Conservation (phyloP, 2,797 vertebrate genomes). For the Distichodus sexfasciatus region DNA sequence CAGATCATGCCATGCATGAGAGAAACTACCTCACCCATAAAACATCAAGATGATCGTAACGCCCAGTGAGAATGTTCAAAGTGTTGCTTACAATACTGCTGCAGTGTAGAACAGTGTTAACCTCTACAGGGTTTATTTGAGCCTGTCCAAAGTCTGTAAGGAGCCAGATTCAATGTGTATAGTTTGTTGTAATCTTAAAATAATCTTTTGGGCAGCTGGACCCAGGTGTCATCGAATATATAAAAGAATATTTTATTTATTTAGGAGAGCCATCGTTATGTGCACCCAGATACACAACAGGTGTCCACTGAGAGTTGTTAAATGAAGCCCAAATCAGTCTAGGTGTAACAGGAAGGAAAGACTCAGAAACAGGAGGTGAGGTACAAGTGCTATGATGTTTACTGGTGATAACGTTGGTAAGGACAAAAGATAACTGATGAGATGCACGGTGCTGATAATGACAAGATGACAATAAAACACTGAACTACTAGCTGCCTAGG, state of each 20-base stretch:
- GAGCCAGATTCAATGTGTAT: too few relatives aligned
- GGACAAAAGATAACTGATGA: neutral
- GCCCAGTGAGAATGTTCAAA: neutral
- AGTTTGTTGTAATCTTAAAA: constrained; percentile 7
- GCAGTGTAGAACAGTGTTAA: neutral
- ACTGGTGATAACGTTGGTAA: neutral
- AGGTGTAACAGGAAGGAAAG: too few relatives aligned
- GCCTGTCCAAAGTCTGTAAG: neutral
- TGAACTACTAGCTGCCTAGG: neutral
- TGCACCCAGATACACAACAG: neutral
- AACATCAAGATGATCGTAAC: constrained; percentile 1
- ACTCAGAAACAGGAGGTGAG: neutral
- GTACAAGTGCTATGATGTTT: neutral
- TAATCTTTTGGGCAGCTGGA: constrained; percentile 5
- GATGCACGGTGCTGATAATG: neutral
- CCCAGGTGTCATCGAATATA: neutral
- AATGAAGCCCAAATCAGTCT: neutral
- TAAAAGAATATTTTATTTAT: neutral
- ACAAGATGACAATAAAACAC: neutral
- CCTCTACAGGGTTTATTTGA: neutral
- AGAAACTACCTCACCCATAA: constrained; percentile 13
- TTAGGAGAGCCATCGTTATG: neutral
- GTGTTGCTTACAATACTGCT: neutral
- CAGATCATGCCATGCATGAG: constrained; percentile 15
- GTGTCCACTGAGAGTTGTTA: neutral